A percentile compares a stretch with the other conserved stretches of the same genome.
Evolutionary conservation across 2,797 vertebrate species (phyloP).

Genomic region (Strix occidentalis): DNA sequence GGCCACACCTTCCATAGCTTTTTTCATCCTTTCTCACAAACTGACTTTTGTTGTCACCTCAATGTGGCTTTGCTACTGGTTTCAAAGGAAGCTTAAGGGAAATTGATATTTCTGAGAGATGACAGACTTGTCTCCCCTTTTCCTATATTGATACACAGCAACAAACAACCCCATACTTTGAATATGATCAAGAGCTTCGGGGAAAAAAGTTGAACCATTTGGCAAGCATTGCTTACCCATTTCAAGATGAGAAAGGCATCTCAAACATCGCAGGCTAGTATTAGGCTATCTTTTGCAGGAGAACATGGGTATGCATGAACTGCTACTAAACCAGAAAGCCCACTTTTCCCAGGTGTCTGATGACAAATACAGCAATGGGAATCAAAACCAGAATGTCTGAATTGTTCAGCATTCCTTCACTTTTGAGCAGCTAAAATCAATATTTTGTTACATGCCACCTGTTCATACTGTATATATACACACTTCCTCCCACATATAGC

Average conservation of each 20-base stretch:
- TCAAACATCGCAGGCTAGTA: neutral
- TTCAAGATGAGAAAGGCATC: neutral
- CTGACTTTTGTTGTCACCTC: neutral
- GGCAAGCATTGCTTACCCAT: neutral
- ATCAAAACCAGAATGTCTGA: neutral
- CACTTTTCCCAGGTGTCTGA: neutral
- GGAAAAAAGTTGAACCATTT: fast-evolving
- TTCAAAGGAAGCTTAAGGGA: neutral
- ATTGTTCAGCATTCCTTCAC: neutral
- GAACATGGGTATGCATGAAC: neutral
- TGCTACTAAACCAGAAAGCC: neutral
- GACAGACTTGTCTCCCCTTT: neutral
- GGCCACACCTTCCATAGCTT: neutral
- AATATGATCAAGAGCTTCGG: neutral
- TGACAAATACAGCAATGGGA: neutral
- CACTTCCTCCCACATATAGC: neutral
- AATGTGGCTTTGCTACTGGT: neutral
- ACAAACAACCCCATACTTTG: neutral
- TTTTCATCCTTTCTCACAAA: neutral
- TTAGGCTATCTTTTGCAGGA: neutral
- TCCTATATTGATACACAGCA: neutral
- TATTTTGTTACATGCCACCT: neutral
- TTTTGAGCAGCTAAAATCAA: neutral
- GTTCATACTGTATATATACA: fast-evolving
- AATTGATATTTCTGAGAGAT: neutral